A percentile compares a stretch with the other conserved stretches of the same genome.
Conservation (phyloP, 2,113 vertebrate species). For the Coryphaenoides rupestris region DNA sequence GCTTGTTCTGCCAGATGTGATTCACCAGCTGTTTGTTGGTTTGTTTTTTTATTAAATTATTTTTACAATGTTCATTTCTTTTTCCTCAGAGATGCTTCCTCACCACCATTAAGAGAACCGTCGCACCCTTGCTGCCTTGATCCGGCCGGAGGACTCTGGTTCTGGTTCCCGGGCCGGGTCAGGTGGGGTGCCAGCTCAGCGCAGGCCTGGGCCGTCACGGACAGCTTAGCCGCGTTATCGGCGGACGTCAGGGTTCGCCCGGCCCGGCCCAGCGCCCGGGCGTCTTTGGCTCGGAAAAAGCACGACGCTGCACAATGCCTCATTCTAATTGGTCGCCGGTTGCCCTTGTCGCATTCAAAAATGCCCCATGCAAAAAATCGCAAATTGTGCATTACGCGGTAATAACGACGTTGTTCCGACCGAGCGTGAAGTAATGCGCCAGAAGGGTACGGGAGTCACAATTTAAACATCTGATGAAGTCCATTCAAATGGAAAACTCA, state of each 20-base stretch:
- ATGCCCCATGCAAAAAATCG: background rate
- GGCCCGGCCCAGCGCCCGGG: background rate
- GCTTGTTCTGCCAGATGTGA: slow-evolving; percentile 21
- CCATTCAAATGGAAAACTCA: too few relatives aligned
- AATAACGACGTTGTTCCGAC: background rate
- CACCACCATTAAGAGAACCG: too few relatives aligned
- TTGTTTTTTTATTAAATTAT: slow-evolving; percentile 38
- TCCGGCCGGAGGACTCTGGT: background rate
- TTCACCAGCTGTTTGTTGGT: slow-evolving; percentile 20
- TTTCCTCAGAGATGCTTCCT: too few relatives aligned
- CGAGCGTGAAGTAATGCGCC: background rate
- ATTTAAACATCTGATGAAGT: too few relatives aligned
- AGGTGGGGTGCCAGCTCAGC: background rate
- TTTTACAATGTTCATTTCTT: slow-evolving; percentile 32
- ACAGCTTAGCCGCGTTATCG: background rate
- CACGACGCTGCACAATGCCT: background rate
- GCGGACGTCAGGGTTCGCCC: background rate
- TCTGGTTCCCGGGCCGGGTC: too few relatives aligned
- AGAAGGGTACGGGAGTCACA: too few relatives aligned
- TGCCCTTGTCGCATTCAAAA: background rate
- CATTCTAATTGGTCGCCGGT: background rate
- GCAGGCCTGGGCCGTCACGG: background rate
- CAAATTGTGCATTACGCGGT: background rate
- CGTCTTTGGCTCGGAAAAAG: background rate
- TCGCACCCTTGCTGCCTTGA: slow-evolving; percentile 42